Evolutionary conservation across 2,888 invertebrate genomes (phyloP).

Genomic region (Andrena trimmerana): DNA sequence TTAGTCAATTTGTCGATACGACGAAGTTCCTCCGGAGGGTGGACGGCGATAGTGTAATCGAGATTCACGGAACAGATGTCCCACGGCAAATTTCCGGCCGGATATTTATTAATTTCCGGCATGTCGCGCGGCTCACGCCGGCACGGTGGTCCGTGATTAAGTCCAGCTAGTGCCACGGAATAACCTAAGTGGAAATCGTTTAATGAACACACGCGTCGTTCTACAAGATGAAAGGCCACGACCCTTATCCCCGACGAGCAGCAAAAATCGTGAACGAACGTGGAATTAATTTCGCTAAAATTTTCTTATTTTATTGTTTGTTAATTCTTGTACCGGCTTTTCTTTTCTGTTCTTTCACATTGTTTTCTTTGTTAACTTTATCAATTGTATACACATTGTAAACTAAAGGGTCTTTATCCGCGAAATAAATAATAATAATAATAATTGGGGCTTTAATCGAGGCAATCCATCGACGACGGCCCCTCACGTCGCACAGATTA

Average conservation of each 20-base stretch:
- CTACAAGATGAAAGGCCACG: not conserved
- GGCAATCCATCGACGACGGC: not conserved
- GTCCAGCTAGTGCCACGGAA: conserved; percentile 13
- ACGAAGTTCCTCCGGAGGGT: not conserved
- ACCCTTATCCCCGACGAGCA: too few species aligned
- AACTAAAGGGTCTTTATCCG: too few species aligned
- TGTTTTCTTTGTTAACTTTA: too few species aligned
- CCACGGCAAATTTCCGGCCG: conserved; percentile 49
- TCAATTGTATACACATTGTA: too few species aligned
- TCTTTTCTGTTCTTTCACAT: too few species aligned
- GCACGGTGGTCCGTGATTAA: conserved; percentile 46
- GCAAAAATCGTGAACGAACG: too few species aligned
- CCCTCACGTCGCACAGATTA: too few species aligned
- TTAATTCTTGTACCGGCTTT: too few species aligned
- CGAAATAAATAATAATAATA: not conserved
- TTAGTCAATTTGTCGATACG: conserved; percentile 7
- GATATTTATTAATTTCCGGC: conserved; percentile 71
- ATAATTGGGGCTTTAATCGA: not conserved
- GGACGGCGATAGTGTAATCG: conserved; percentile 1
- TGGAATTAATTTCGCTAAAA: too few species aligned
- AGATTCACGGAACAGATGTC: conserved; percentile 44
- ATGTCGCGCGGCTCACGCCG: not conserved
- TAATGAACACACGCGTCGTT: conserved; percentile 11
- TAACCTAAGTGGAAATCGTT: conserved; percentile 7
- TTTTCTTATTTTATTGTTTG: too few species aligned